These are phyloP conservation scores for Rostratula benghalensis DNA, from an alignment of 2,113 vertebrate species.

Conservation along the genomic window DNA sequence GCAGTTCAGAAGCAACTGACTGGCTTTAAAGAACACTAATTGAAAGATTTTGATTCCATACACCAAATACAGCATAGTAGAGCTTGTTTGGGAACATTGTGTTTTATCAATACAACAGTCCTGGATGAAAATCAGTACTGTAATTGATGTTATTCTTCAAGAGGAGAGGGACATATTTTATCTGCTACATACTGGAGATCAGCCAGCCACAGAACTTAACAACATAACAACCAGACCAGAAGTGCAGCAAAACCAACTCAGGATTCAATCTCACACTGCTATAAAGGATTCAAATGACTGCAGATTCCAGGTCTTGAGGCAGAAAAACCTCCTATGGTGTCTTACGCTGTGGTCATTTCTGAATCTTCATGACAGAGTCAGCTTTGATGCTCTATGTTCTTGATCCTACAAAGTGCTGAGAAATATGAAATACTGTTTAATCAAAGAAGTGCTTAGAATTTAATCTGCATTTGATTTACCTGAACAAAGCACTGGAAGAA, in stretches of 20 bases:
- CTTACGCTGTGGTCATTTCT: background rate
- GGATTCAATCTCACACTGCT: background rate
- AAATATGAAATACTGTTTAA: background rate
- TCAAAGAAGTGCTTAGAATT: background rate
- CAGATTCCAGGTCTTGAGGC: background rate
- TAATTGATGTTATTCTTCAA: conserved; percentile 15
- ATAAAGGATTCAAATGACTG: background rate
- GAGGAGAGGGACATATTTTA: background rate
- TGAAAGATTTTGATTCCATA: background rate
- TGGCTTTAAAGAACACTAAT: background rate
- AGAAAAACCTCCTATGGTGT: background rate
- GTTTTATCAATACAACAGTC: background rate
- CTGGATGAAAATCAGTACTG: conserved; percentile 23
- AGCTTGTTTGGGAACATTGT: background rate
- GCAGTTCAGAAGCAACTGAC: background rate
- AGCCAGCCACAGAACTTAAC: background rate
- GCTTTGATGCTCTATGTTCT: background rate
- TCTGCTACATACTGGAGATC: background rate
- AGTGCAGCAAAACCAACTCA: background rate
- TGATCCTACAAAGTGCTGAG: background rate
- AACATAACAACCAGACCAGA: background rate
- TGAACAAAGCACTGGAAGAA: background rate
- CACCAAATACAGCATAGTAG: background rate
- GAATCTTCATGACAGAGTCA: background rate
- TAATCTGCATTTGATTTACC: background rate